Base-by-base conservation (phyloP, 2,888 invertebrate genomes). In the Pyrocoelia pectoralis region DNA sequence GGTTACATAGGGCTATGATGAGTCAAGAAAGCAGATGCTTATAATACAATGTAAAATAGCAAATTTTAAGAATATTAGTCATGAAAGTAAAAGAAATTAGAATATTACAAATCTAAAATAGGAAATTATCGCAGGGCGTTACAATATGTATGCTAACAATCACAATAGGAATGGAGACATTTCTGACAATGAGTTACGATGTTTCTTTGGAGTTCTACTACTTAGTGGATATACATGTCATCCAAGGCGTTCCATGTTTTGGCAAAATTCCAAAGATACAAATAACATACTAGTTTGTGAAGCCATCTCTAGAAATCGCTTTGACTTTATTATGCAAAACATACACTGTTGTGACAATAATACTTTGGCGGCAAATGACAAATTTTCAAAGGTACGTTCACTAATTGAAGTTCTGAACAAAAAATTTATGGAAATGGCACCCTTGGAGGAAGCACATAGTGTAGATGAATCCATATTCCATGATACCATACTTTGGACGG, bases 401-500 rank as follows among this genome's bases (percentile, higher is more conserved):
- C 51, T 72, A 6, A 71, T 67, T 65, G 61, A 67, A 12, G 38
- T 56, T 33, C 66, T 73, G 40, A 75, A 74, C 61, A 46, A 56
- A 61, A 72, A 62, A 55, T 72, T 70, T 67, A 5, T 68, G 28
- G 61, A 70, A 57, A 63, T 68, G 68, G 66, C 71, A 56, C 69
- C 69, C 49, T 46, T 69, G 51, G 73, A 73, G 66, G 70, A 75
- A 65, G 53, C 70, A 56, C 69, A 73, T 60, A 71, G 71, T 65
- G 62, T 76, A 57, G 79, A 77, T 69, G 77, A 79, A 64, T n/a
- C n/a, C n/a, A n/a, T n/a, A n/a, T n/a, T 68, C 72, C 6, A 77
- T 79, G 77, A 69, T 75, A n/a, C 74, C 77, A 18, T 79, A 79
- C 55, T 79, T 71, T 69, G 77, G 74, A 18, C 63, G 75, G 49